Evolutionary conservation across 1,140 invertebrate genomes (phyloP).

Genomic region (Procambarus virginalis): DNA sequence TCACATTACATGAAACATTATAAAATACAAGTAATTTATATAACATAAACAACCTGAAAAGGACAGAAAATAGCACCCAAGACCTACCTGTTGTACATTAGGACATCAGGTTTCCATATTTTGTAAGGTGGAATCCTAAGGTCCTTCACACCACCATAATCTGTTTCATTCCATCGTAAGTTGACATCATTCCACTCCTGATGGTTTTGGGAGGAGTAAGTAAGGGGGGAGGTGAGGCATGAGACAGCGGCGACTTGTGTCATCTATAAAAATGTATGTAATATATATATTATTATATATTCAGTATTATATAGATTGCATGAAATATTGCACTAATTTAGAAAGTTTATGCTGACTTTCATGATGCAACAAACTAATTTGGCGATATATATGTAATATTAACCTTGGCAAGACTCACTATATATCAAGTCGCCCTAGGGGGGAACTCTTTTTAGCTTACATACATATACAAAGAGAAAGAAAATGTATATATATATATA

Average conservation of each 20-base stretch:
- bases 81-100: constrained; percentile 98
- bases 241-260: constrained; percentile 4
- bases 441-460: constrained; percentile 57
- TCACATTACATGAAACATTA: too few relatives aligned
- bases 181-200: constrained; percentile 99
- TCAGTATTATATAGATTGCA: constrained; percentile 44
- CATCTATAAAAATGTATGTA: neutral
- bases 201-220: constrained; percentile 71
- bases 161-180: constrained; percentile 95
- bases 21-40: too few relatives aligned
- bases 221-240: neutral
- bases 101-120: constrained; percentile 99
- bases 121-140: constrained; percentile 95
- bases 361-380: constrained; percentile 50
- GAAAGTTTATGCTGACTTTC: constrained; percentile 13
- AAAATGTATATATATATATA: neutral
- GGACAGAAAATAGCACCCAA: neutral
- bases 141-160: constrained; percentile 97
- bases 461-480: constrained; percentile 25
- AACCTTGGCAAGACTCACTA: constrained; percentile 51
- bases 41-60: too few relatives aligned
- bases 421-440: constrained; percentile 48
- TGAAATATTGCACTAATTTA: constrained; percentile 22
- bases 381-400: constrained; percentile 5
- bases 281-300: constrained; percentile 32